phyloP scores from a whole-genome alignment of 2,797 vertebrate species.

The Morelia viridis region DNA sequence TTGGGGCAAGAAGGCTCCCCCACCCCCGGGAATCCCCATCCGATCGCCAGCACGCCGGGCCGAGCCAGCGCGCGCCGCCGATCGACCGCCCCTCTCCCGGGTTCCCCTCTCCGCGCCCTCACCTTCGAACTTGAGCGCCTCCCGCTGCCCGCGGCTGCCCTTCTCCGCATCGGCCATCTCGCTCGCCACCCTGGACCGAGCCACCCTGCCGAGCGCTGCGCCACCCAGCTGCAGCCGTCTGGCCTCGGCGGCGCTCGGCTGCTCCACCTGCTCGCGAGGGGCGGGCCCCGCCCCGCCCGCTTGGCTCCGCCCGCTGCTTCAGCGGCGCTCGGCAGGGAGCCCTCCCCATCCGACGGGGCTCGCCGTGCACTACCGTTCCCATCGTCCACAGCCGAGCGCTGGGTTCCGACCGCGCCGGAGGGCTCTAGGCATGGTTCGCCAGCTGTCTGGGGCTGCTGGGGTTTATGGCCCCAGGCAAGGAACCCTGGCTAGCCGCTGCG shows the following conservation, averaged over 20 bases:
- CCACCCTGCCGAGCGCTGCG: not conserved
- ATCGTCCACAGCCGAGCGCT: not conserved
- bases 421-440: not conserved
- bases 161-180: slow-evolving; percentile 25
- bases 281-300: no score
- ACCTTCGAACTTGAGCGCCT: not conserved
- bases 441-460: not conserved
- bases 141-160: not conserved
- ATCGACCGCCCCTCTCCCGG: no score
- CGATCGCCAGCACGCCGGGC: no score
- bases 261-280: no score
- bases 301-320: not conserved
- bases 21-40: not conserved
- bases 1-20: not conserved
- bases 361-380: not conserved
- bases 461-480: not conserved
- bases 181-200: not conserved
- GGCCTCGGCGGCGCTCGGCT: not conserved
- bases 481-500: not conserved
- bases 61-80: no score
- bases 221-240: not conserved
- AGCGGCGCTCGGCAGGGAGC: not conserved
- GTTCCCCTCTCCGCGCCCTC: not conserved
- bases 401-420: not conserved
- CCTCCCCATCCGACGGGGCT: not conserved